A percentile compares a stretch with the other conserved stretches of the same genome.
phyloP scores from a whole-genome alignment of 2,113 vertebrate species.

The Rhinolophus ferrumequinum region DNA sequence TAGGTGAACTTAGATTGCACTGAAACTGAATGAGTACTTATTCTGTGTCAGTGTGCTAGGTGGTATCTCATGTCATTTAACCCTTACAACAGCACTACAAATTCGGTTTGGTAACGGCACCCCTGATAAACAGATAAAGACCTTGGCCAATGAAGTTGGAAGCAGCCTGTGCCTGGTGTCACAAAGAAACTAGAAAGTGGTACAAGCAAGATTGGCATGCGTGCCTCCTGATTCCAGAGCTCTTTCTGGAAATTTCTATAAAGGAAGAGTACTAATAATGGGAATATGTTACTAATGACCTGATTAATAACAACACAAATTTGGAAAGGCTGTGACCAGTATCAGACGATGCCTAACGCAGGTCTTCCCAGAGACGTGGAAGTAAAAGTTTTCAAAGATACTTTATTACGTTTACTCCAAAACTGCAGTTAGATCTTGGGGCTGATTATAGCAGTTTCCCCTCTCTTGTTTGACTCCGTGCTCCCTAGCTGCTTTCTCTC shows the following conservation, averaged over 20 bases:
- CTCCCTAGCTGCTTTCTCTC: neutral
- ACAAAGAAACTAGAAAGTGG: neutral
- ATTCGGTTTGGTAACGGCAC: neutral
- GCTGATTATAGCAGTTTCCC: neutral
- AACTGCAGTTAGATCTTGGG: neutral
- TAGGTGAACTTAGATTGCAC: neutral
- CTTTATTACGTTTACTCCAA: neutral
- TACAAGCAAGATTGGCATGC: neutral
- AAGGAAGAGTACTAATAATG: neutral
- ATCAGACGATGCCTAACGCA: neutral
- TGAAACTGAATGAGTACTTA: neutral
- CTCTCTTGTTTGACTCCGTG: neutral
- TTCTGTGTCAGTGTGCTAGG: neutral
- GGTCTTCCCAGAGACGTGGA: neutral
- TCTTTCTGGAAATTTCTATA: neutral
- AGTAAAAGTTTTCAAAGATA: neutral
- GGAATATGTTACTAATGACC: neutral
- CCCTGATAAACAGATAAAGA: neutral
- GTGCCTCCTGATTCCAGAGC: neutral
- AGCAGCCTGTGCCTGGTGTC: neutral
- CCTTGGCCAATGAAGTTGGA: neutral
- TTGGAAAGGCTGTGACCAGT: neutral
- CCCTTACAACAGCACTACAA: neutral
- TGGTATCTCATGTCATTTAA: neutral
- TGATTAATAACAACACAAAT: neutral